Evolutionary conservation across 2,113 vertebrate species (phyloP).

Genomic region (Platanista minor): DNA sequence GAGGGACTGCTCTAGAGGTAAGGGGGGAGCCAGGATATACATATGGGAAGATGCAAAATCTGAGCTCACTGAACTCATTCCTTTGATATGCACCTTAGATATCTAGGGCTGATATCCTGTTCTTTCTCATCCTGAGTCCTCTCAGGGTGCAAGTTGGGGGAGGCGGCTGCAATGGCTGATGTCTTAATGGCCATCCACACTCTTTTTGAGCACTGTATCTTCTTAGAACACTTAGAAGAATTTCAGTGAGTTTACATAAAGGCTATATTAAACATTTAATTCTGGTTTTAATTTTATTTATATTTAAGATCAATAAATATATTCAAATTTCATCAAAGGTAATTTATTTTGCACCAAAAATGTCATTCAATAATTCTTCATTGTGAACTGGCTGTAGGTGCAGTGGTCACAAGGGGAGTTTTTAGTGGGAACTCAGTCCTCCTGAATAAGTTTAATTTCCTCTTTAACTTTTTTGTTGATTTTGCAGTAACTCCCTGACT

Average conservation of each 20-base stretch:
- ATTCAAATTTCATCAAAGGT: not conserved
- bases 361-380: not conserved
- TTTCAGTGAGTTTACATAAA: not conserved
- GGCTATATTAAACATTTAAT: not conserved
- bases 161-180: not conserved
- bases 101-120: not conserved
- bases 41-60: no score
- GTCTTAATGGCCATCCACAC: not conserved
- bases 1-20: no score
- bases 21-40: no score
- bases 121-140: not conserved
- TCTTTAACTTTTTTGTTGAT: not conserved
- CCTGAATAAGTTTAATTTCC: not conserved
- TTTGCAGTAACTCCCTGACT: not conserved
- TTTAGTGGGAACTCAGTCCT: not conserved
- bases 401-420: rapidly evolving
- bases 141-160: no score
- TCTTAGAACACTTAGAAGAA: not conserved
- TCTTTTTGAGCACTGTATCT: not conserved
- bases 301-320: not conserved
- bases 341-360: not conserved
- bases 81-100: not conserved
- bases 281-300: not conserved
- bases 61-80: not conserved
- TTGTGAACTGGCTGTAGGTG: not conserved